phyloP scores from a whole-genome alignment of 2,797 vertebrate genomes.

The Gadopsis marmoratus region DNA sequence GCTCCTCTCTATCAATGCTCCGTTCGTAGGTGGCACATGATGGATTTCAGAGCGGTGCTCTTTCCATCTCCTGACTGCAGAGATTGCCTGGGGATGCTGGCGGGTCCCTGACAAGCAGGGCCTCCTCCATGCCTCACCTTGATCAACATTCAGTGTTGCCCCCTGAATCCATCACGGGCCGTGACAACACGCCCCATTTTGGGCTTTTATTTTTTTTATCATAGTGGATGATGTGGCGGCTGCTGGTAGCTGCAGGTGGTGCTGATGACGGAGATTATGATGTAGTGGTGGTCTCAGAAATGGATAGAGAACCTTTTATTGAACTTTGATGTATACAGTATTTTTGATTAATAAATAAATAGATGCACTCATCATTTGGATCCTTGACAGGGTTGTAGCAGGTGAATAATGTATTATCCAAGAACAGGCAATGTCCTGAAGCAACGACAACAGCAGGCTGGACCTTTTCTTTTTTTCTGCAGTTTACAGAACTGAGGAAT shows the following conservation, averaged over 20 bases:
- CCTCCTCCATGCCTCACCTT: conserved; percentile 83
- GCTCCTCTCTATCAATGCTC: conserved; percentile 76
- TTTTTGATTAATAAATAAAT: conserved; percentile 76
- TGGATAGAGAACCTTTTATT: conserved; percentile 60
- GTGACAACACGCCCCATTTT: conserved; percentile 77
- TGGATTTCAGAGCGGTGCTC: conserved; percentile 78
- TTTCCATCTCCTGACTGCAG: conserved; percentile 81
- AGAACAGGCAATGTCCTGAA: conserved; percentile 44
- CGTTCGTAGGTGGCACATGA: conserved; percentile 75
- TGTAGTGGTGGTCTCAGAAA: conserved; percentile 56
- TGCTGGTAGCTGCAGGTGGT: conserved; percentile 42
- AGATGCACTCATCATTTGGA: conserved; percentile 62
- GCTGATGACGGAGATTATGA: conserved; percentile 69
- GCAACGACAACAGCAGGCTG: conserved; percentile 14
- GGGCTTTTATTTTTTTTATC: conserved; percentile 70
- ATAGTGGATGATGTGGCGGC: conserved; percentile 66
- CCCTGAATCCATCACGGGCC: conserved; percentile 78
- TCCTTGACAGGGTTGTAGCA: conserved; percentile 38
- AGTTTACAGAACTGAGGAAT: conserved; percentile 41
- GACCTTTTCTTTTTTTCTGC: conserved; percentile 18
- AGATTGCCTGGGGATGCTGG: conserved; percentile 84
- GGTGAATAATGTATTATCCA: conserved; percentile 61
- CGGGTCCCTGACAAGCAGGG: conserved; percentile 81
- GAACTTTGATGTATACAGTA: conserved; percentile 63
- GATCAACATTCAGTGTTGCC: conserved; percentile 84